Conservation (phyloP, 2,888 invertebrate species). For the Eristalis arbustorum region DNA sequence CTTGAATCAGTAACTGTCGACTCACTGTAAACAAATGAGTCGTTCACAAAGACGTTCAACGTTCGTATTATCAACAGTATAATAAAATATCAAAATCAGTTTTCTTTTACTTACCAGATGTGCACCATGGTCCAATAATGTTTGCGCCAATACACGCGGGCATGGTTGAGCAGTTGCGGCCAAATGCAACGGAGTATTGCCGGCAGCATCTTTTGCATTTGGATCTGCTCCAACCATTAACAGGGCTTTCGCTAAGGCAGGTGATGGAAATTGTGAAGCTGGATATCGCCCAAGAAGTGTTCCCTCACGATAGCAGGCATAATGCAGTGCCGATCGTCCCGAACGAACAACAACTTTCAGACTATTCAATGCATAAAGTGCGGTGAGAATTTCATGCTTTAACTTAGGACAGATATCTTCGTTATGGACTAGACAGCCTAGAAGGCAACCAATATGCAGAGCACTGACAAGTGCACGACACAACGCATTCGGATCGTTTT, state of each 20-base stretch:
- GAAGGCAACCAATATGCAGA: constrained; percentile 89
- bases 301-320: constrained; percentile 91
- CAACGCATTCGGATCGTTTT: constrained; percentile 87
- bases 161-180: constrained; percentile 88
- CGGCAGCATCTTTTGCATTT: constrained; percentile 89
- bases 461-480: constrained; percentile 93
- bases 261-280: constrained; percentile 86
- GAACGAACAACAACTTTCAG: constrained; percentile 84
- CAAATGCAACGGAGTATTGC: constrained; percentile 93
- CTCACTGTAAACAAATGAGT: too few species aligned
- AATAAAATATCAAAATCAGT: not conserved
- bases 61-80: not conserved
- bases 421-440: constrained; percentile 85
- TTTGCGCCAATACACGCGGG: constrained; percentile 86
- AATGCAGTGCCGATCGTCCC: constrained; percentile 88
- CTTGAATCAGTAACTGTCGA: too few species aligned
- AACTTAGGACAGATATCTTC: constrained; percentile 81
- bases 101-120: constrained; percentile 76
- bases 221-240: constrained; percentile 91
- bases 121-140: constrained; percentile 89
- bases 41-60: too few species aligned
- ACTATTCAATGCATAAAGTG: constrained; percentile 89
- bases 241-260: constrained; percentile 86
- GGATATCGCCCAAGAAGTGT: constrained; percentile 86
- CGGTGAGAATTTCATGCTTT: constrained; percentile 84